phyloP scores from a whole-genome alignment of 2,113 vertebrate species.

The Bettongia penicillata region DNA sequence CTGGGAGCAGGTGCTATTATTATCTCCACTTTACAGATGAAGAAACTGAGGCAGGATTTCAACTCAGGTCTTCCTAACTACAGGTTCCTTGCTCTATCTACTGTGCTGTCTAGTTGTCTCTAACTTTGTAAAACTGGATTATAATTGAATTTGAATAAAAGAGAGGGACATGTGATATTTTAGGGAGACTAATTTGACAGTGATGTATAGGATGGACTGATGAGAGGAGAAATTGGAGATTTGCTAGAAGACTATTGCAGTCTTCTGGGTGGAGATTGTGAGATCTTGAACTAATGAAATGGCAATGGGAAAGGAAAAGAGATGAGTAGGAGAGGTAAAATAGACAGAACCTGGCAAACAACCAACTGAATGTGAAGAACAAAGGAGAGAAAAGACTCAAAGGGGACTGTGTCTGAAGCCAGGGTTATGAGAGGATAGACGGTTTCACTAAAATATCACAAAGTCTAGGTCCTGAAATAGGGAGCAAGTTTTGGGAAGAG shows the following conservation, averaged over 20 bases:
- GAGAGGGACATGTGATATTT: not conserved
- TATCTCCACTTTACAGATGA: not conserved
- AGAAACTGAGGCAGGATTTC: not conserved
- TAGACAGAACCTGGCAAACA: not conserved
- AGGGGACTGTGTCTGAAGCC: not conserved
- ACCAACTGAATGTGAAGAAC: not conserved
- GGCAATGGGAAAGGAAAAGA: not conserved
- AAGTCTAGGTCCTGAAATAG: not conserved
- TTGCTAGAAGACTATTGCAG: not conserved
- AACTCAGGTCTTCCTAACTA: not conserved
- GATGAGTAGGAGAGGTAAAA: not conserved
- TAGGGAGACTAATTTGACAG: not conserved
- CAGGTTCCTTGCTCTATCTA: not conserved
- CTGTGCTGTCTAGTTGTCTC: not conserved
- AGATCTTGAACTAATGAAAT: not conserved
- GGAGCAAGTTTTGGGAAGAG: slow-evolving; percentile 6
- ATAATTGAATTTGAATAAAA: not conserved
- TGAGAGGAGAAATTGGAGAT: not conserved
- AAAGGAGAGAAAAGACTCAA: not conserved
- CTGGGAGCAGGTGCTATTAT: not conserved
- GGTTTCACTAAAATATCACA: not conserved
- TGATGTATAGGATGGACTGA: not conserved
- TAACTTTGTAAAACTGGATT: not conserved
- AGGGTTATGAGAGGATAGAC: not conserved
- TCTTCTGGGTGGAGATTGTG: not conserved